Conservation (phyloP, 2,113 vertebrate species). For the Guaruba guarouba region DNA sequence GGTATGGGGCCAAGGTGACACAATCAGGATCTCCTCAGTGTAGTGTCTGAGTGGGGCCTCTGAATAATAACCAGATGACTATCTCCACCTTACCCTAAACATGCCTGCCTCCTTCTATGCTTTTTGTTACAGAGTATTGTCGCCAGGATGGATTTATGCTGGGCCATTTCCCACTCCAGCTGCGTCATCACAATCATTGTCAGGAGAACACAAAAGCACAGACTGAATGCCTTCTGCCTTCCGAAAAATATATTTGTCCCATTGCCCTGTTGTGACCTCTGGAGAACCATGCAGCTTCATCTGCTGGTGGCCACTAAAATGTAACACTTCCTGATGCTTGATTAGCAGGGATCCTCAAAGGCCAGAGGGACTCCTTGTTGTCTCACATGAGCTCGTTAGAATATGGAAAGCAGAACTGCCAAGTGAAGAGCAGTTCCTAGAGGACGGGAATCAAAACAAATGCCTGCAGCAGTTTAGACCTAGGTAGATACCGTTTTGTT, state of each 20-base stretch:
- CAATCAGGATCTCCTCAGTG: conserved; percentile 32
- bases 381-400: not conserved
- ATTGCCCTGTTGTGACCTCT: conserved; percentile 20
- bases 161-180: conserved; percentile 68
- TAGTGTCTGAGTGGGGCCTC: conserved; percentile 19
- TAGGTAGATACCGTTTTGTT: not conserved
- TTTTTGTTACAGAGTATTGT: conserved; percentile 55
- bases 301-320: not conserved
- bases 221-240: conserved; percentile 33
- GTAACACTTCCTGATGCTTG: conserved; percentile 31
- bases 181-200: conserved; percentile 62
- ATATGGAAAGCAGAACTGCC: not conserved
- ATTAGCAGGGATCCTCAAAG: conserved; percentile 5
- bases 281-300: not conserved
- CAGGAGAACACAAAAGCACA: conserved; percentile 64
- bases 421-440: not conserved
- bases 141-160: conserved; percentile 65
- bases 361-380: not conserved
- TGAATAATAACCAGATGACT: conserved; percentile 54
- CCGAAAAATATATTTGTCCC: conserved; percentile 30
- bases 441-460: not conserved
- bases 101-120: conserved; percentile 48
- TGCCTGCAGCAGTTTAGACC: not conserved
- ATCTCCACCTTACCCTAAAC: conserved; percentile 58
- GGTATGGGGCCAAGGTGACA: conserved; percentile 40